Base-by-base conservation (phyloP, 2,113 vertebrate genomes). In the Crotalus helleri region DNA sequence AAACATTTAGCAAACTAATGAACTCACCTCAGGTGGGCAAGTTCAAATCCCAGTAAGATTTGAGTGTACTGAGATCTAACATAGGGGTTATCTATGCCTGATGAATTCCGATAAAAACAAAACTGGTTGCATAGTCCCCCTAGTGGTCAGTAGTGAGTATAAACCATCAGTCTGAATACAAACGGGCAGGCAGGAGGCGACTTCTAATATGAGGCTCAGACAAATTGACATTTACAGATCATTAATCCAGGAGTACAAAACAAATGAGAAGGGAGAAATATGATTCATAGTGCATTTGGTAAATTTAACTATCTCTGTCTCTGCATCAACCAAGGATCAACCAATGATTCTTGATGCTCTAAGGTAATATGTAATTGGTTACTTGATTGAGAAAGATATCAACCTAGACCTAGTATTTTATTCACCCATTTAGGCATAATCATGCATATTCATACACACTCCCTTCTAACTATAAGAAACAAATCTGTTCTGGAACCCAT, bases 131-230 rank as follows among this genome's bases (percentile, higher is more conserved):
- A 81, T 81, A 81, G 74, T 21, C 33, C 74, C 8, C 33, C 74
- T 81, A 44, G 74, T 81, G 74, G 74, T 81, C 17, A 44, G 74
- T 81, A 44, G 74, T 44, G 74, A 44, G 33, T 44, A 81, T 81
- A 81, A 81, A 81, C 33, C 64, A 13, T n/a, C 29, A 21, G 74
- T 81, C 21, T 81, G 74, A 81, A 81, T 23, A 39, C 74, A 81
- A 81, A 39, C 3, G 0, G 6, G 2, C 11, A 1, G 4, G 29
- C 12, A 19, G 1, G 1, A 17, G 39, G 33, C 44, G 33, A 33
- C 17, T 81, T 81, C 33, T 81, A 44, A 21, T 44, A 81, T 7
- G 6, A 21, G 74, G 33, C 33, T 39, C 74, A 81, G 74, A 21
- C 74, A 81, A 74, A 81, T 39, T 74, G 69, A 17, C n/a, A 74